Evolutionary conservation across 2,113 vertebrate genomes (phyloP), one percentile per base, ranked within the genome.

Genomic region (Odocoileus hemionus): DNA sequence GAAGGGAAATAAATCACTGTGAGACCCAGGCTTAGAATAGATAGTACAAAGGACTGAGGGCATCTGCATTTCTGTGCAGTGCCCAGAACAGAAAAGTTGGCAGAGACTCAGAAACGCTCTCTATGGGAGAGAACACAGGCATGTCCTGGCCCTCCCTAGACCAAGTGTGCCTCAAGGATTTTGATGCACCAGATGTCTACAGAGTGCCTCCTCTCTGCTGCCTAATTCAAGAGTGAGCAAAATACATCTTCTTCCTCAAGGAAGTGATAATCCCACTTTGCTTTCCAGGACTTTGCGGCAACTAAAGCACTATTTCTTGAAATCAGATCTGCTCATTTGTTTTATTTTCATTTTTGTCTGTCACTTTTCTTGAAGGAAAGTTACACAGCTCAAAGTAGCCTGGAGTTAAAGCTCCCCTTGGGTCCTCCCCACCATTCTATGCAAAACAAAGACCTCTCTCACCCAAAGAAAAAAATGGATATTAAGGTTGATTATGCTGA

Each of bases 51-150:
- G 86, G 70, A 86, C 0, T 15, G 58, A 82, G 58, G 79, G 55
- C 70, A 89, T 95, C 91, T 97, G 91, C 79, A 85, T 55, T 64
- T 52, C 76, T 89, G 93, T 76, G 43, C 97, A 76, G 39, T 84
- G 54, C 89, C 84, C 61, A 96, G 93, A 89, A 82, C 80, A 86
- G 67, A 74, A 39, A 85, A 85, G 86, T 19, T 83, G 89, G 89
- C 82, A 94, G 96, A 90, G 55, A 39, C 57, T 52, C 21, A 47
- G 45, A 85, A 87, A 86, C 11, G 6, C 67, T 86, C 21, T 0
- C 57, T 39, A 9, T 3, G 55, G 78, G 83, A 54, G 45, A 57
- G 28, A 91, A 43, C 36, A 23, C 1, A 60, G 79, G 80, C 45
- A 60, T 25, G 2, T 7, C 15, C 74, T 43, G 70, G 64, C n/a